These are phyloP conservation scores for Lasioglossum oenotherae DNA, from an alignment of 2,888 invertebrate species.

Conservation along the genomic window DNA sequence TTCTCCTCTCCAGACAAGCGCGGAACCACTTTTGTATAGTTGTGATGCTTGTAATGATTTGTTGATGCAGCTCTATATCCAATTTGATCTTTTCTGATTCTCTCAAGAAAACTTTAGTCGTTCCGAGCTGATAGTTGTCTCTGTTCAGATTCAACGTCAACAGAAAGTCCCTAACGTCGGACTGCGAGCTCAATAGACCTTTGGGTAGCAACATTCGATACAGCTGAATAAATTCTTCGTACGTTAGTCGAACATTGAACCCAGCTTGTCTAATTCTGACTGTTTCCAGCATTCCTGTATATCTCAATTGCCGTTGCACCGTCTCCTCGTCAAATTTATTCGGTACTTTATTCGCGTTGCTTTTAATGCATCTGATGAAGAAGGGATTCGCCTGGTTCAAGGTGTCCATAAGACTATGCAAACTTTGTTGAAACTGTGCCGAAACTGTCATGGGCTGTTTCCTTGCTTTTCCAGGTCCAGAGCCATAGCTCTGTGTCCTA, in stretches of 20 bases:
- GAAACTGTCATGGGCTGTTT: constrained; percentile 97
- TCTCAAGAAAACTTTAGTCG: constrained; percentile 96
- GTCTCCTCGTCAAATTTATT: constrained; percentile 97
- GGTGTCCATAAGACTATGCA: constrained; percentile 96
- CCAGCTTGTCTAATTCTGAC: constrained; percentile 97
- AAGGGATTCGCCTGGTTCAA: constrained; percentile 95
- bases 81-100: constrained; percentile 97
- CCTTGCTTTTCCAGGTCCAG: constrained; percentile 87
- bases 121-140: constrained; percentile 95
- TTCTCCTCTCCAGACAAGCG: constrained; percentile 91
- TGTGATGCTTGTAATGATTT: constrained; percentile 96
- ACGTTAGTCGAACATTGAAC: constrained; percentile 96
- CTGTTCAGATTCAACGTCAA: constrained; percentile 93
- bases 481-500: constrained; percentile 86
- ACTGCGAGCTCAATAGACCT: constrained; percentile 93
- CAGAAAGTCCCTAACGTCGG: constrained; percentile 94
- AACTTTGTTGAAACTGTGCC: constrained; percentile 97
- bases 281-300: constrained; percentile 98
- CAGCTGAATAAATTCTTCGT: constrained; percentile 96
- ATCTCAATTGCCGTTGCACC: constrained; percentile 94
- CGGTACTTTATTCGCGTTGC: constrained; percentile 96
- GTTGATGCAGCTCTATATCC: constrained; percentile 96
- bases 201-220: constrained; percentile 96
- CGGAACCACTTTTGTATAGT: constrained; percentile 97
- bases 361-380: constrained; percentile 97